Conservation (phyloP, 2,888 invertebrate species). For the Timema podura region DNA sequence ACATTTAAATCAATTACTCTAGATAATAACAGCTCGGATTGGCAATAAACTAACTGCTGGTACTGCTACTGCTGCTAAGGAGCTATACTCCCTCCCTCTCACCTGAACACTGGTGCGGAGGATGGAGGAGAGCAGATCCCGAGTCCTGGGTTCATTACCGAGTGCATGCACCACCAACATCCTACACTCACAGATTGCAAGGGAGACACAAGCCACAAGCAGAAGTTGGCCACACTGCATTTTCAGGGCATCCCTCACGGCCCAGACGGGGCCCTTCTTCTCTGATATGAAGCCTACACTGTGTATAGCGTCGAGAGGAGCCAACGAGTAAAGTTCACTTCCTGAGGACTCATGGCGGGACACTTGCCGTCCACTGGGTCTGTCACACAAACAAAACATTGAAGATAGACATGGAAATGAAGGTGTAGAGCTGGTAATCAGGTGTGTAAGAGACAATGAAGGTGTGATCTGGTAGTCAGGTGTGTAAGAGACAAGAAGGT, state of each 20-base stretch:
- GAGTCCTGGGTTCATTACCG: conserved; percentile 45
- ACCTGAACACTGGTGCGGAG: conserved; percentile 47
- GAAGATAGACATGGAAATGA: too few species aligned
- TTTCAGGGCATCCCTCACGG: conserved; percentile 42
- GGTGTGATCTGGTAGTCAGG: too few species aligned
- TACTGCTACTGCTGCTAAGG: too few species aligned
- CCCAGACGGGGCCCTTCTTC: conserved; percentile 41
- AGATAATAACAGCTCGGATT: too few species aligned
- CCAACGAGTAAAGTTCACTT: conserved; percentile 45
- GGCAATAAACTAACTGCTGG: too few species aligned
- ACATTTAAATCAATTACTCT: too few species aligned
- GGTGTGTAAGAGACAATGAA: too few species aligned
- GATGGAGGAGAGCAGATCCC: conserved; percentile 45
- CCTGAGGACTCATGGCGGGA: conserved; percentile 42
- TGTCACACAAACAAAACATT: conserved; percentile 20
- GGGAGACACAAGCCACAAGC: conserved; percentile 48
- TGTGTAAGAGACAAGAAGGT: too few species aligned
- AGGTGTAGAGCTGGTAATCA: too few species aligned
- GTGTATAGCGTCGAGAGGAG: conserved; percentile 51
- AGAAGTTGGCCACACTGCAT: conserved; percentile 47
- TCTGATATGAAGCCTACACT: conserved; percentile 44
- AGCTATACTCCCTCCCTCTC: too few species aligned
- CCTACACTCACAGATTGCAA: conserved; percentile 46
- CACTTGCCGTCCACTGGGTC: conserved; percentile 34
- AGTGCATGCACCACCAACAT: conserved; percentile 47